Evolutionary conservation across 2,888 invertebrate species (phyloP), one percentile per base, ranked within the genome.

Genomic region (Cephonodes hylas): DNA sequence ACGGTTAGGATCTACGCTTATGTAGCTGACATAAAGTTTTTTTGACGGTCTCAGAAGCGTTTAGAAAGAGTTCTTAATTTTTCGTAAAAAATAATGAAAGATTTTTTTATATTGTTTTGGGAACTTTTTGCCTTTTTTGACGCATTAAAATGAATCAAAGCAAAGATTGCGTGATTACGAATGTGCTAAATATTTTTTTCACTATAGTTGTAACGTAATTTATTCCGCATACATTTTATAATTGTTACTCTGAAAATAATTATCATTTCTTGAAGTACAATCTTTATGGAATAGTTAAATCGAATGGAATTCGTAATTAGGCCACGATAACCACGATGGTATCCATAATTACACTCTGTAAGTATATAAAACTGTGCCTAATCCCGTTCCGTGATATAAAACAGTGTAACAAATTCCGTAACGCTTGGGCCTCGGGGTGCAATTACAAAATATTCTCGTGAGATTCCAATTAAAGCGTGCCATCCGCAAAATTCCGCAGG

Each of bases 401-500:
- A 53, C 53, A 46, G 62, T 58, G 20, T 62, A 27, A 63, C 60
- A 60, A 63, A 63, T 60, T 57, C 57, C 63, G 60, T 44, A 34
- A 15, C 53, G 59, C 45, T 58, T 58, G 46, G 45, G 60, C 44
- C 61, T 69, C 67, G 56, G 64, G 79, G 78, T 79, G 84, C 86
- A 91, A 86, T 90, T 89, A 89, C 88, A 86, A 86, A 91, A 89
- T 89, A 86, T 89, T 85, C 89, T 77, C 82, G 76, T 78, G 81
- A 80, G 86, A 85, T 87, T 86, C 89, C 86, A 91, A 92, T 91
- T 92, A 91, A 91, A 90, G 85, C 90, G 85, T 83, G 88, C 75
- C 86, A 88, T 87, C 88, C 90, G 83, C 88, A 88, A 87, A 87
- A 91, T 91, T 88, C 90, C 89, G 74, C 78, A 74, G 85, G 83